Conservation (phyloP, 2,888 invertebrate genomes). For the Polydrusus cervinus region DNA sequence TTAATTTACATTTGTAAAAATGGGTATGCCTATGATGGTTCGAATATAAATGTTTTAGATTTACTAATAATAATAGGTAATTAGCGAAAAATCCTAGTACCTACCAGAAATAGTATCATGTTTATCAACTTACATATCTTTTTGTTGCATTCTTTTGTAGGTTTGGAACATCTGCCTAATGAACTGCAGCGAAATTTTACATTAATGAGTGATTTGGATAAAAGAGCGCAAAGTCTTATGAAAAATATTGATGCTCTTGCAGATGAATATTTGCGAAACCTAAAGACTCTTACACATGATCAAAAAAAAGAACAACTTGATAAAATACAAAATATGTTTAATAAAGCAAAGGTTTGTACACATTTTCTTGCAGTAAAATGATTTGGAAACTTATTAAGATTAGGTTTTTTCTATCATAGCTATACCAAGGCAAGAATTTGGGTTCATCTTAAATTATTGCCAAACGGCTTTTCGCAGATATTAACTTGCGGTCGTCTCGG, state of each 20-base stretch:
- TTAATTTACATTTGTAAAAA: too few species aligned
- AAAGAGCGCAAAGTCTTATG: slow-evolving; percentile 91
- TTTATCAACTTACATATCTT: too few species aligned
- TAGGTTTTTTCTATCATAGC: too few species aligned
- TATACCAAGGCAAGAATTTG: too few species aligned
- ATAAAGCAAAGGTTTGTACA: slow-evolving; percentile 83
- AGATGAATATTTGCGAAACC: slow-evolving; percentile 84
- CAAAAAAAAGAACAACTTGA: slow-evolving; percentile 88
- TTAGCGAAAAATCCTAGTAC: too few species aligned
- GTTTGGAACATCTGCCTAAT: slow-evolving; percentile 94
- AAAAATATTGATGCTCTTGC: slow-evolving; percentile 92
- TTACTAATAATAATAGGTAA: too few species aligned
- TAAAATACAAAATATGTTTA: slow-evolving; percentile 90
- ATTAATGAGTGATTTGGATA: slow-evolving; percentile 95
- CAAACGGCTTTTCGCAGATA: too few species aligned
- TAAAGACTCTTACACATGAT: slow-evolving; percentile 82
- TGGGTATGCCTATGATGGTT: too few species aligned
- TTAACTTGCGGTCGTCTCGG: too few species aligned
- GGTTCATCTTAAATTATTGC: too few species aligned
- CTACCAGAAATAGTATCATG: too few species aligned
- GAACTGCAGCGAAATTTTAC: slow-evolving; percentile 97
- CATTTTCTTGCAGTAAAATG: not conserved
- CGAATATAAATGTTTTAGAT: too few species aligned
- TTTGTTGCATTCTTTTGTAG: slow-evolving; percentile 70
- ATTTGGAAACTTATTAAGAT: not conserved